phyloP scores from a whole-genome alignment of 2,797 vertebrate genomes.

The Otolemur crassicaudatus region DNA sequence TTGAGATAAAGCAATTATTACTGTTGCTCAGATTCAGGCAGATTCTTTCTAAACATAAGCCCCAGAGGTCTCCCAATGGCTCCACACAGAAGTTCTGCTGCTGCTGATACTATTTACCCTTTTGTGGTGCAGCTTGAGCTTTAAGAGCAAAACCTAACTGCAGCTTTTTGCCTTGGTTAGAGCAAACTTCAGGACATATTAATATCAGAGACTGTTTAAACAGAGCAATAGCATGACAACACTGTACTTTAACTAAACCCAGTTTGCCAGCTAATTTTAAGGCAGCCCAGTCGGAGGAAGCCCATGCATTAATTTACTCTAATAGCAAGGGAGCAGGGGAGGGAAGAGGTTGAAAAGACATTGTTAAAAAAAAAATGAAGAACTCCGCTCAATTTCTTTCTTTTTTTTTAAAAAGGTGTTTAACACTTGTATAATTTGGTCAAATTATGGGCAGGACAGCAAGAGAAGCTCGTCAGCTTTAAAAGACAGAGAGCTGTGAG shows the following conservation, averaged over 20 bases:
- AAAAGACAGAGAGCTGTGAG: slow-evolving; percentile 70
- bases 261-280: slow-evolving; percentile 63
- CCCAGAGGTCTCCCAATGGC: background rate
- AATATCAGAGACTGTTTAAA: slow-evolving; percentile 81
- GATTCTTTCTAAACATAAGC: background rate
- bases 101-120: background rate
- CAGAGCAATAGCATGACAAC: slow-evolving; percentile 56
- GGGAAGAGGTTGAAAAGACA: slow-evolving; percentile 71
- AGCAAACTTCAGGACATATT: slow-evolving; percentile 59
- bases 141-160: background rate
- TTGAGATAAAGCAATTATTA: background rate
- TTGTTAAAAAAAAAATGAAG: slow-evolving; percentile 51
- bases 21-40: background rate
- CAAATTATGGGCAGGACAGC: slow-evolving; percentile 89
- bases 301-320: slow-evolving; percentile 68
- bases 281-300: slow-evolving; percentile 64
- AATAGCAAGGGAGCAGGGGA: slow-evolving; percentile 68
- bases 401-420: slow-evolving; percentile 76
- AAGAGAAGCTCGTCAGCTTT: slow-evolving; percentile 86
- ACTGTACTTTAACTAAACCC: slow-evolving; percentile 74
- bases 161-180: background rate
- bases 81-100: background rate
- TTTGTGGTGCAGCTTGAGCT: background rate
- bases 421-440: slow-evolving; percentile 90
- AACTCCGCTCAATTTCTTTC: slow-evolving; percentile 76